These are phyloP conservation scores for Lophochroa leadbeateri DNA, from an alignment of 2,113 vertebrate species.

Conservation along the genomic window DNA sequence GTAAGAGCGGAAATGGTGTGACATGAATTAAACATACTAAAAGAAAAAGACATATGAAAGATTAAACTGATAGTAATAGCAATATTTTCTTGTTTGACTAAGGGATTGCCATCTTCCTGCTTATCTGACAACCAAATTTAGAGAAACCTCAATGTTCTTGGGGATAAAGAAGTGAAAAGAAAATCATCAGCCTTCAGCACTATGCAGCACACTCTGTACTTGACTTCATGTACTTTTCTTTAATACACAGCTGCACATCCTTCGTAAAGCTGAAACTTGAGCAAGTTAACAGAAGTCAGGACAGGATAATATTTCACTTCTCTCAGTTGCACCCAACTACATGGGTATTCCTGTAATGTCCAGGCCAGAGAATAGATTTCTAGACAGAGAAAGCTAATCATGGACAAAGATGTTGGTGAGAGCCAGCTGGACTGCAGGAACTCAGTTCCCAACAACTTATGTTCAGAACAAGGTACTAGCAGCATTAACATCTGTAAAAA, in stretches of 20 bases:
- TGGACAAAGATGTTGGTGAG: not conserved
- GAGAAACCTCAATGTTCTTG: not conserved
- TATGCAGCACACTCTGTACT: not conserved
- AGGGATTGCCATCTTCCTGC: not conserved
- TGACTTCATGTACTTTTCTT: not conserved
- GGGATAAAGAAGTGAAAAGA: not conserved
- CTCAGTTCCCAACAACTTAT: not conserved
- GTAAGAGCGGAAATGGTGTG: not conserved
- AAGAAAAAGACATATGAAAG: not conserved
- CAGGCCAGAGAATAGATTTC: not conserved
- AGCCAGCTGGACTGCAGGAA: not conserved
- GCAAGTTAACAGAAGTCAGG: not conserved
- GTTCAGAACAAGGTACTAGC: not conserved
- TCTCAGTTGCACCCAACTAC: not conserved
- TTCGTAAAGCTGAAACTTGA: not conserved
- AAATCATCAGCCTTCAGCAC: not conserved
- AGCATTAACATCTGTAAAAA: not conserved
- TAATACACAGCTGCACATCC: not conserved
- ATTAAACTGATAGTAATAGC: not conserved
- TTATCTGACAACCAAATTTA: not conserved
- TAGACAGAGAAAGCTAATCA: not conserved
- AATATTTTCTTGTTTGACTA: not conserved
- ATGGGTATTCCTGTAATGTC: not conserved
- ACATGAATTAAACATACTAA: not conserved
- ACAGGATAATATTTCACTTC: not conserved